Percentiles rank a stretch among this genome's conserved stretches.
Conservation (phyloP, 2,888 invertebrate species). For the Rhaphigaster nebulosa region DNA sequence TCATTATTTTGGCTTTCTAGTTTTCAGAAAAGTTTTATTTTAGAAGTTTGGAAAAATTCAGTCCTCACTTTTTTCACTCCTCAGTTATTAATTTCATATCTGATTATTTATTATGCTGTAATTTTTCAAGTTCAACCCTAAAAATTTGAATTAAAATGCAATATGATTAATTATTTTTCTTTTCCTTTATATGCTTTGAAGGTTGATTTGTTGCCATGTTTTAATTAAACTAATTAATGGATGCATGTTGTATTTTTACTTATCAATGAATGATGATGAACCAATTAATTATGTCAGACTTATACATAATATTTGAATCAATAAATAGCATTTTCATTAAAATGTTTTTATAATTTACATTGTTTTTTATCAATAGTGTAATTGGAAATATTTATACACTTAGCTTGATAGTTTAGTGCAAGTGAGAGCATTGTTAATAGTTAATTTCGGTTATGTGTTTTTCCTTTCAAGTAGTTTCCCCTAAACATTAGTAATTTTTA, state of each 20-base stretch:
- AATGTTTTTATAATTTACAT: not conserved
- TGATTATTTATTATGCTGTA: not conserved
- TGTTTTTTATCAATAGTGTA: not conserved
- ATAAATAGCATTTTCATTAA: not conserved
- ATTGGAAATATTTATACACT: not conserved
- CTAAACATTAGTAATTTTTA: not conserved
- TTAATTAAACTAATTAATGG: not conserved
- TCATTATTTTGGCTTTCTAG: not conserved
- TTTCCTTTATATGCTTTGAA: not conserved
- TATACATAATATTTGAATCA: not conserved
- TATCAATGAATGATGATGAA: not conserved
- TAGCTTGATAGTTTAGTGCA: not conserved
- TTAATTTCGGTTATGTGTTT: not conserved
- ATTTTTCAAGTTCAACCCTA: not conserved
- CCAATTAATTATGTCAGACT: not conserved
- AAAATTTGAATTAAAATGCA: not conserved
- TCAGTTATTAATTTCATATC: not conserved
- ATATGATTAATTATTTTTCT: not conserved
- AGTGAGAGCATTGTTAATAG: not conserved
- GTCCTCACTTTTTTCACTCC: not conserved
- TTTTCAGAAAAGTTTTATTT: not conserved
- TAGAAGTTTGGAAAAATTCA: not conserved
- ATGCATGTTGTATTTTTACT: not conserved
- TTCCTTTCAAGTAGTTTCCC: not conserved
- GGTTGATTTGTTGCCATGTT: not conserved